A percentile compares a stretch with the other conserved stretches of the same genome.
Evolutionary conservation across 2,113 vertebrate genomes (phyloP).

Genomic region (Epinephelus fuscoguttatus): DNA sequence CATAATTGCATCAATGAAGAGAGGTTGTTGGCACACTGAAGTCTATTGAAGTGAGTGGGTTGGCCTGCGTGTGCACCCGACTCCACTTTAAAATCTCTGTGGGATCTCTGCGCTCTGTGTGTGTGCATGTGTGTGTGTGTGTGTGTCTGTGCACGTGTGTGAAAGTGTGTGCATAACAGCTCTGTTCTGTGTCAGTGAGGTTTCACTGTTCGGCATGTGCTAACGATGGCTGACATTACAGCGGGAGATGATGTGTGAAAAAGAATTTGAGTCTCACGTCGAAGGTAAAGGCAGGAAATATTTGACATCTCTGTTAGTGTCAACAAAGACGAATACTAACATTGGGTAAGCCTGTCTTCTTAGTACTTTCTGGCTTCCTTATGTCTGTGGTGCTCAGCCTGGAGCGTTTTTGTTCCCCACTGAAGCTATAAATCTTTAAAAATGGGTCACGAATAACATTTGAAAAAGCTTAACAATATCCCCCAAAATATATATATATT

Average conservation of each 20-base stretch:
- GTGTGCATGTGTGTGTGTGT: neutral
- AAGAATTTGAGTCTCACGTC: neutral
- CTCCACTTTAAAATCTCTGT: conserved; percentile 39
- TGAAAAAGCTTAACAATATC: no score
- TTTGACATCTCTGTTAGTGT: neutral
- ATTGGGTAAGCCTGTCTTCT: neutral
- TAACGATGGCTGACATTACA: conserved; percentile 20
- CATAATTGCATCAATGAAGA: conserved; percentile 63
- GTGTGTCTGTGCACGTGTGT: neutral
- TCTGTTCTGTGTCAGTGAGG: neutral
- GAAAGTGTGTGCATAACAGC: neutral
- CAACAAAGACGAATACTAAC: neutral
- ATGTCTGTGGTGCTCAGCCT: no score
- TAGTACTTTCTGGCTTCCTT: no score
- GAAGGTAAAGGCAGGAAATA: conserved; percentile 1
- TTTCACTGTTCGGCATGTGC: conserved; percentile 7
- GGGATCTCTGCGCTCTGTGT: conserved; percentile 14
- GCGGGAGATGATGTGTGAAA: conserved; percentile 38
- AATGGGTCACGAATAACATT: no score
- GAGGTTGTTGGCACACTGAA: conserved; percentile 46
- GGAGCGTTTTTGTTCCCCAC: no score
- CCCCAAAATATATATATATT: no score
- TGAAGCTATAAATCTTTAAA: no score
- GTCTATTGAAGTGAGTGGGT: conserved; percentile 46
- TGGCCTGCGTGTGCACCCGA: conserved; percentile 17